These are phyloP conservation scores for Pammene fasciana DNA, from an alignment of 2,888 invertebrate genomes.

Conservation along the genomic window DNA sequence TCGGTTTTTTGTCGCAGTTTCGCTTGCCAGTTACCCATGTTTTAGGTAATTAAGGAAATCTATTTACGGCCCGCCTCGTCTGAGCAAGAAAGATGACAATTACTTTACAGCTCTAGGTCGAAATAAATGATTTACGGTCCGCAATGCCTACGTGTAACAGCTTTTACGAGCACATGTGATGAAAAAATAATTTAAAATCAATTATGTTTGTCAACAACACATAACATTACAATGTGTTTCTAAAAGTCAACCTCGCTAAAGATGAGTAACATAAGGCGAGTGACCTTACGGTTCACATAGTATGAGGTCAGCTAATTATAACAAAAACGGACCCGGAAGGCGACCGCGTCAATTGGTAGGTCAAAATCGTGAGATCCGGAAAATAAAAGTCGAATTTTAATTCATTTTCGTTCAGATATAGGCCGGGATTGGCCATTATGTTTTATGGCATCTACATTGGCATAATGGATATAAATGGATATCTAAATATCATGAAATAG, in stretches of 20 bases:
- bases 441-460: conserved; percentile 7
- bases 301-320: conserved; percentile 67
- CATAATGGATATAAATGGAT: background rate
- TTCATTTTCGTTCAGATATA: conserved; percentile 22
- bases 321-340: conserved; percentile 71
- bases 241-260: conserved; percentile 57
- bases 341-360: conserved; percentile 56
- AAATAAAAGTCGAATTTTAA: conserved; percentile 15
- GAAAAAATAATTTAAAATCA: background rate
- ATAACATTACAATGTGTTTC: background rate
- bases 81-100: too few species aligned
- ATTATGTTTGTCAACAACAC: background rate
- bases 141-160: too few species aligned
- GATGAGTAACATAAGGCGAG: conserved; percentile 57
- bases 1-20: too few species aligned
- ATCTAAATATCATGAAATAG: background rate
- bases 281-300: conserved; percentile 56
- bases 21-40: too few species aligned
- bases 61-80: too few species aligned
- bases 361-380: conserved; percentile 65
- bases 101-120: too few species aligned
- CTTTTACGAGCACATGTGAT: too few species aligned
- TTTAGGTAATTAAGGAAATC: too few species aligned
- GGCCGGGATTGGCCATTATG: conserved; percentile 2
- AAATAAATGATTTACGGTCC: too few species aligned